Percentiles rank a stretch among this genome's conserved stretches.
Conservation (phyloP, 2,113 vertebrate species). For the Piprites chloris region DNA sequence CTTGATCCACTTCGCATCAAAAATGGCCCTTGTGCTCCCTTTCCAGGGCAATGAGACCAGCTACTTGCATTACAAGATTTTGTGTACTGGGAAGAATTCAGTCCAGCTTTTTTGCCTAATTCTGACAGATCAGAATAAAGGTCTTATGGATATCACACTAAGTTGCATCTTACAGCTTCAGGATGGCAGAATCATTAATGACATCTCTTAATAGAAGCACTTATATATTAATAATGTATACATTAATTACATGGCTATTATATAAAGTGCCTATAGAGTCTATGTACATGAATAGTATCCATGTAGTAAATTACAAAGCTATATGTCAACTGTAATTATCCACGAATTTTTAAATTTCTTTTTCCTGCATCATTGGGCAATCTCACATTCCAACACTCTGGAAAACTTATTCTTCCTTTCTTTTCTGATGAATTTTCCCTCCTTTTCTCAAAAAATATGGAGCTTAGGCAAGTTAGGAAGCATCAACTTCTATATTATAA, state of each 20-base stretch:
- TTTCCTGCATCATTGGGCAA: not conserved
- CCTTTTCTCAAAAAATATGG: not conserved
- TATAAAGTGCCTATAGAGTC: slow-evolving; percentile 59
- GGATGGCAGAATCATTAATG: slow-evolving; percentile 41
- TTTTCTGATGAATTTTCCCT: not conserved
- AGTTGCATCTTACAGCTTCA: slow-evolving; percentile 6
- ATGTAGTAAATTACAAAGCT: slow-evolving; percentile 46
- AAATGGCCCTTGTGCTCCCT: not conserved
- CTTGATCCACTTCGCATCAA: not conserved
- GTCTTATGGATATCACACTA: not conserved
- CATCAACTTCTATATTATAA: not conserved
- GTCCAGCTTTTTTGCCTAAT: not conserved
- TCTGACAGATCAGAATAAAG: not conserved
- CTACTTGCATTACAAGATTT: not conserved
- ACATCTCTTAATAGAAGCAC: slow-evolving; percentile 51
- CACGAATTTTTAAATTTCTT: slow-evolving; percentile 25
- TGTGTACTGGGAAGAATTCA: not conserved
- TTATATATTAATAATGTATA: slow-evolving; percentile 61
- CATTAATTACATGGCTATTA: slow-evolving; percentile 63
- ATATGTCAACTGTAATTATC: slow-evolving; percentile 54
- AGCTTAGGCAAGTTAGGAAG: not conserved
- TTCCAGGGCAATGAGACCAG: not conserved
- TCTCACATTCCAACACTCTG: not conserved
- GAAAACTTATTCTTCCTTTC: not conserved
- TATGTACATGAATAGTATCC: slow-evolving; percentile 28